Conservation (phyloP, 1,140 invertebrate species). For the Formica exsecta region DNA sequence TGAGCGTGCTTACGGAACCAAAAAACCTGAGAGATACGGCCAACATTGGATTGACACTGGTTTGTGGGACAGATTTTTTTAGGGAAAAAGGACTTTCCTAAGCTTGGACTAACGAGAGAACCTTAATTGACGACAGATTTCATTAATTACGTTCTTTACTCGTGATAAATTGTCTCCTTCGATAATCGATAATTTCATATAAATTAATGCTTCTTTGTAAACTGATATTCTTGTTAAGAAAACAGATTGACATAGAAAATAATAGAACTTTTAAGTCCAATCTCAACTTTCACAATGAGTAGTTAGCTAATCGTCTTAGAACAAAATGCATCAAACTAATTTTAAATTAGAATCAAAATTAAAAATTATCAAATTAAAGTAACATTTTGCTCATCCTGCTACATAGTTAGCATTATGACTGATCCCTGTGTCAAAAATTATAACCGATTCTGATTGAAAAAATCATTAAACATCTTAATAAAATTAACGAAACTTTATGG, state of each 20-base stretch:
- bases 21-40: slow-evolving; percentile 27
- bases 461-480: slow-evolving; percentile 29
- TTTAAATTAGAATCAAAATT: background rate
- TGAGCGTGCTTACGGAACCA: slow-evolving; percentile 21
- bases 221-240: background rate
- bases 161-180: slow-evolving; percentile 11
- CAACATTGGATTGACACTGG: background rate
- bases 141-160: slow-evolving; percentile 38
- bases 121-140: slow-evolving; percentile 31
- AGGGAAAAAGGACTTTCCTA: background rate
- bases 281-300: background rate
- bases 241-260: background rate
- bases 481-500: slow-evolving; percentile 59
- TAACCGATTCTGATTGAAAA: slow-evolving; percentile 7
- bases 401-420: background rate
- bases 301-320: background rate
- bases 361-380: background rate
- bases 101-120: slow-evolving; percentile 23
- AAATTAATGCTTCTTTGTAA: background rate
- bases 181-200: background rate
- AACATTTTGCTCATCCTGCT: background rate
- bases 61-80: slow-evolving; percentile 37
- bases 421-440: slow-evolving; percentile 27
- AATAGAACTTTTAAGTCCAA: background rate
- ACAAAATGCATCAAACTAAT: background rate